Base-by-base conservation (phyloP, 64 coral and sea anemone species). In the Montipora capricornis region DNA sequence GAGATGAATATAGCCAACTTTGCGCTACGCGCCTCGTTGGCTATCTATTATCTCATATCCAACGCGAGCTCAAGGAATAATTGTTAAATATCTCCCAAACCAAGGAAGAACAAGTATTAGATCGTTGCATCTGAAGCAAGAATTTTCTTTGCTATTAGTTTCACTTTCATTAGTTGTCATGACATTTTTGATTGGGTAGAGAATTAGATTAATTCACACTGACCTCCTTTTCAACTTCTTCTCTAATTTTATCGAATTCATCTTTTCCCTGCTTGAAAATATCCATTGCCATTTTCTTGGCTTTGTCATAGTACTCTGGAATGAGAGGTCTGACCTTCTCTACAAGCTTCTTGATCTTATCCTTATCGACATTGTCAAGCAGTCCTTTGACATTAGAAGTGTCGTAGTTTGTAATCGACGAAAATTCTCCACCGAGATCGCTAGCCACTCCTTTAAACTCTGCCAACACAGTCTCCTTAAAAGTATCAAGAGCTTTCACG, bases 191-290 rank as follows among this genome's bases (percentile, higher is more conserved):
- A 37, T 37, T 37, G 37, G 37, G 37, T 37, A 37, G 37, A 37
- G 37, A 37, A 37, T 37, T 37, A 48, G 2, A 47, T 1, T 6
- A 26, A 61, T 29, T 37, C 37, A 88, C 12, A 47, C 8, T 13
- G 78, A 95, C 94, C 94, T 95, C 94, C 14, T 80, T 81, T 52
- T 90, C 80, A 29, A 95, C 83, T 60, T 95, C 77, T n/a, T 91
- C 89, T 78, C 88, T 92, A 22, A 91, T 91, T 70, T 92, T 88
- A 10, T 87, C 79, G 17, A 87, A 91, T 51, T 95, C 83, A 5
- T 87, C 69, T 76, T 92, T 92, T 6, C 89, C 89, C 49, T 76
- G 80, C 20, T 95, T 62, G 47, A 95, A 73, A 58, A 87, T 64
- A 26, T 95, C 84, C 26, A 50, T 88, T 5, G 90, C 90, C 68